Conservation (phyloP, 1,140 invertebrate species). For the Dinoponera quadriceps region DNA sequence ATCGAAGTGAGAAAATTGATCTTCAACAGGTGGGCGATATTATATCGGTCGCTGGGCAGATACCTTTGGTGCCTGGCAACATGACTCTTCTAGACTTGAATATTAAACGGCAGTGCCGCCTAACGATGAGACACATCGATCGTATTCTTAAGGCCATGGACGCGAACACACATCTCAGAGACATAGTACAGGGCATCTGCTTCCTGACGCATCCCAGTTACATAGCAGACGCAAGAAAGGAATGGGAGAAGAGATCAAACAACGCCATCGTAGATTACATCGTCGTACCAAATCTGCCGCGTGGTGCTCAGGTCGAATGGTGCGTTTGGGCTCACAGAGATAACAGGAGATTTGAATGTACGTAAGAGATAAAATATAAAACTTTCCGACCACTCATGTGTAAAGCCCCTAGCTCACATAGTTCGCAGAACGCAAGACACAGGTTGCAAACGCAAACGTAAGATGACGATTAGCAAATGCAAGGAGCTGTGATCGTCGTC, state of each 20-base stretch:
- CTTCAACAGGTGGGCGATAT: slow-evolving; percentile 90
- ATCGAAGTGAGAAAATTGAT: slow-evolving; percentile 23
- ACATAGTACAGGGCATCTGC: slow-evolving; percentile 94
- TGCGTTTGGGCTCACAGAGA: slow-evolving; percentile 95
- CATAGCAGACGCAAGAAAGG: slow-evolving; percentile 90
- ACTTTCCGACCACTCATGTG: no score
- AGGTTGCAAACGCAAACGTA: no score
- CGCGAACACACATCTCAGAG: slow-evolving; percentile 90
- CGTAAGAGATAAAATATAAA: no score
- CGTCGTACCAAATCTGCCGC: slow-evolving; percentile 92
- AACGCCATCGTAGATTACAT: slow-evolving; percentile 95
- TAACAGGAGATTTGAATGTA: slow-evolving; percentile 95
- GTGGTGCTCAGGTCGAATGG: slow-evolving; percentile 95
- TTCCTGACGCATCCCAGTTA: slow-evolving; percentile 91
- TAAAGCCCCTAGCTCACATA: no score
- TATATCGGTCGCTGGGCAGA: slow-evolving; percentile 96
- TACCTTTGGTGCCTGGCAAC: slow-evolving; percentile 94
- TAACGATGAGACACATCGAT: slow-evolving; percentile 93
- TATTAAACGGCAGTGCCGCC: slow-evolving; percentile 91
- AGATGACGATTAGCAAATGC: no score
- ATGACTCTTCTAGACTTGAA: slow-evolving; percentile 90
- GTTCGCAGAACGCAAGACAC: no score
- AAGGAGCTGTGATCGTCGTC: no score
- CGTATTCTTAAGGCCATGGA: slow-evolving; percentile 93
- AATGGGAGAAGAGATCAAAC: slow-evolving; percentile 94